Evolutionary conservation across 2,113 vertebrate species (phyloP).

Genomic region (Equus quagga): DNA sequence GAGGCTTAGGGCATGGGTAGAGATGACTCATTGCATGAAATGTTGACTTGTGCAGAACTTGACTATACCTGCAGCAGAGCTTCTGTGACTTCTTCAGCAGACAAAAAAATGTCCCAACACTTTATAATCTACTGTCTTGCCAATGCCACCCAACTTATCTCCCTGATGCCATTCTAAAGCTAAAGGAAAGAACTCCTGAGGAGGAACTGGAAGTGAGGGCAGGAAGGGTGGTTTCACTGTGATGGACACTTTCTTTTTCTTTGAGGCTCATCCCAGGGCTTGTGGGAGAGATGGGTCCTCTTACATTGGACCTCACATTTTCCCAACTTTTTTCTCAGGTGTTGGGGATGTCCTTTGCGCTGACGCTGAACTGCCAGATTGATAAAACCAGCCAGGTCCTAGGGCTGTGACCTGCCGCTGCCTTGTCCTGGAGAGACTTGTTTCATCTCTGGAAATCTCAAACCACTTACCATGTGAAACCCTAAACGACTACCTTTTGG

Average conservation of each 20-base stretch:
- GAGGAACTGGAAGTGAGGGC: not conserved
- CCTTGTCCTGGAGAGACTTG: conserved; percentile 12
- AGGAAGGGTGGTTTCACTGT: not conserved
- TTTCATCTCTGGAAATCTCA: conserved; percentile 56
- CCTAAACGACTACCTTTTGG: not conserved
- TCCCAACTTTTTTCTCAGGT: conserved; percentile 76
- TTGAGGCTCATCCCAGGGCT: not conserved
- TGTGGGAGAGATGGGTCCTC: not conserved
- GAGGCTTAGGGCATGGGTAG: not conserved
- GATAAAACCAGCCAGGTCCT: conserved; percentile 80
- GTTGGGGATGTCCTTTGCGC: conserved; percentile 84
- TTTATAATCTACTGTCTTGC: not conserved
- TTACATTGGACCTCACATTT: conserved; percentile 47
- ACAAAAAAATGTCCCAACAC: not conserved
- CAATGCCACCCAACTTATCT: not conserved
- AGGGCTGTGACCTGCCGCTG: conserved; percentile 64
- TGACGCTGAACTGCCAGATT: conserved; percentile 85
- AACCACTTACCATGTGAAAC: not conserved
- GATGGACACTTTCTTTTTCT: not conserved
- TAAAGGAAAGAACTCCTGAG: not conserved
- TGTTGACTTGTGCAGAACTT: not conserved
- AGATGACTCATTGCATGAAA: not conserved
- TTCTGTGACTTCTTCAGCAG: not conserved
- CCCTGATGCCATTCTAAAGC: not conserved
- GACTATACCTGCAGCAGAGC: not conserved